These are phyloP conservation scores for Limnodromus scolopaceus DNA, from an alignment of 2,797 vertebrate species.

Conservation along the genomic window DNA sequence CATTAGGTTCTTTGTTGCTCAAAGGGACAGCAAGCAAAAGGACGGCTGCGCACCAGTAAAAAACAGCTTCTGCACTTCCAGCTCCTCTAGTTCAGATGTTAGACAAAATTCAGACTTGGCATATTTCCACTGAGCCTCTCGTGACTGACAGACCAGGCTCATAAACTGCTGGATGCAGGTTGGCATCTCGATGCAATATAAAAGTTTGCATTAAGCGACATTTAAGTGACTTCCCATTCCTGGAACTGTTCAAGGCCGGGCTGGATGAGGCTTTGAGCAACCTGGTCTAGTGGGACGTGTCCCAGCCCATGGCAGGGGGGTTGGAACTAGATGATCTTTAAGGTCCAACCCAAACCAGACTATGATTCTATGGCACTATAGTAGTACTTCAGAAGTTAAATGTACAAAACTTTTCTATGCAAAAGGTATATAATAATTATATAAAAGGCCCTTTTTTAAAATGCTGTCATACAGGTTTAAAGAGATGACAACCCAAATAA, in stretches of 20 bases:
- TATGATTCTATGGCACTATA: not conserved
- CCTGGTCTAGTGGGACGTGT: no score
- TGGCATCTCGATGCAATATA: not conserved
- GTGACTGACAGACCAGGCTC: not conserved
- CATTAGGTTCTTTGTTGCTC: not conserved
- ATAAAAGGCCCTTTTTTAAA: not conserved
- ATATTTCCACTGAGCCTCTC: not conserved
- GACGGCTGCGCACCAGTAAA: not conserved
- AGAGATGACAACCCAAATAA: slow-evolving; percentile 16
- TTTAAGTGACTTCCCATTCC: no score
- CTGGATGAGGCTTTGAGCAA: no score
- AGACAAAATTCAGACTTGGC: not conserved
- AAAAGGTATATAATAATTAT: not conserved
- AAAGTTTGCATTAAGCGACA: not conserved
- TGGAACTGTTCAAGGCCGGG: no score
- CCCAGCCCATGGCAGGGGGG: no score
- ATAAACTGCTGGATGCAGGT: not conserved
- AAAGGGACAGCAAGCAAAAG: not conserved
- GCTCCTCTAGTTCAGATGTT: not conserved
- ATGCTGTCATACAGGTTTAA: not conserved
- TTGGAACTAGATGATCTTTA: no score
- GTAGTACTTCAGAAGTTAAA: not conserved
- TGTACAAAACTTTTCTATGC: not conserved
- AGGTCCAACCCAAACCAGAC: no score
- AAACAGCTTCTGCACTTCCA: not conserved